Conservation (phyloP, 64 coral and sea anemone genomes). For the Dendronephthya gigantea region DNA sequence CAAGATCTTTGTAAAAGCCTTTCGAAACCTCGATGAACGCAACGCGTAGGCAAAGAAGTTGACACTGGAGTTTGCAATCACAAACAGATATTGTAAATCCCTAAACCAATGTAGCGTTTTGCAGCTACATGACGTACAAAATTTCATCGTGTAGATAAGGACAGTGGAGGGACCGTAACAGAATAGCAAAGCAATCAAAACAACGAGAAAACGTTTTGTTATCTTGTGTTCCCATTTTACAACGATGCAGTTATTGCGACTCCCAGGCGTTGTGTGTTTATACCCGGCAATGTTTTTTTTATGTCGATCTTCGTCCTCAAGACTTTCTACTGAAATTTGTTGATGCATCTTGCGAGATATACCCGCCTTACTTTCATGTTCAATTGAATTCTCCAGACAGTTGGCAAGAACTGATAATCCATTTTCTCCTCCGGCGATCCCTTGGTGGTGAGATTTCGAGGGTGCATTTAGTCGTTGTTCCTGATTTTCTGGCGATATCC, state of each 20-base stretch:
- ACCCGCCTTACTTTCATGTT: background rate
- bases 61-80: background rate
- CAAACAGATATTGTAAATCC: conserved; percentile 2
- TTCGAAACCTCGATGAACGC: background rate
- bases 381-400: too few species aligned
- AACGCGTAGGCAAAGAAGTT: background rate
- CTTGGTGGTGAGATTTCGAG: too few species aligned
- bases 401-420: too few species aligned
- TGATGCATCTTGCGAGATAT: background rate
- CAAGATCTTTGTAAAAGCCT: background rate
- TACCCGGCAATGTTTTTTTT: background rate
- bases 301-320: background rate
- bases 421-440: too few species aligned
- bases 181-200: conserved; percentile 59
- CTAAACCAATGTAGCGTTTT: conserved; percentile 71
- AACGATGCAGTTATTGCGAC: background rate
- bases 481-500: too few species aligned
- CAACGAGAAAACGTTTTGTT: conserved; percentile 60
- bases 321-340: background rate
- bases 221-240: conserved; percentile 64
- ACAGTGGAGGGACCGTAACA: conserved; percentile 78
- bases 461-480: too few species aligned
- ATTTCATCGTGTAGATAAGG: conserved; percentile 89
- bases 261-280: background rate
- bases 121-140: conserved; percentile 73